Percentiles rank a stretch among this genome's conserved stretches.
Evolutionary conservation across 1,140 invertebrate genomes (phyloP).

Genomic region (Drosophila littoralis): DNA sequence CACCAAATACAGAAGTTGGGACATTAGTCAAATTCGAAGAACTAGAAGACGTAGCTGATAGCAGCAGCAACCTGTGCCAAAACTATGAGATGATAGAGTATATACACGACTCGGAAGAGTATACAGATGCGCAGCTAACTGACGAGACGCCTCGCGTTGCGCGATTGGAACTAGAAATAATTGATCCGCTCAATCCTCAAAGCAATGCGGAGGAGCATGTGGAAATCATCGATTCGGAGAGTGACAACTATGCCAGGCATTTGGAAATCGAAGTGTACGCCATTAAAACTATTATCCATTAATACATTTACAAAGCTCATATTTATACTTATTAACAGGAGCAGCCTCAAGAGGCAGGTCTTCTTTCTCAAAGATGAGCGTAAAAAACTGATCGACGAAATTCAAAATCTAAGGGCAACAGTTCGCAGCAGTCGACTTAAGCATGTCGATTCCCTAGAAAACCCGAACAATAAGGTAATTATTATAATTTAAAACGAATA

Average conservation of each 20-base stretch:
- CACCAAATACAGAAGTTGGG: background rate
- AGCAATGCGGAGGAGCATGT: constrained; percentile 32
- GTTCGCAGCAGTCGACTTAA: constrained; percentile 2
- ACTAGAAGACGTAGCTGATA: background rate
- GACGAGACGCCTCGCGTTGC: background rate
- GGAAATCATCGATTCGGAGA: constrained; percentile 26
- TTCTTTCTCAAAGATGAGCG: constrained; percentile 44
- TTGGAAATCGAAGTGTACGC: constrained; percentile 53
- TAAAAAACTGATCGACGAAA: constrained; percentile 38
- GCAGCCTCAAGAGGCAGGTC: constrained; percentile 37
- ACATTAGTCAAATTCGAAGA: background rate
- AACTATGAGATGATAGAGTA: constrained; percentile 32
- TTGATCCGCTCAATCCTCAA: constrained; percentile 25
- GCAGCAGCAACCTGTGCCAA: background rate
- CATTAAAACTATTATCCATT: background rate
- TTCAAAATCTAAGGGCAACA: constrained; percentile 20
- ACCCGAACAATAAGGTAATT: background rate
- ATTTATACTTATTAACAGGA: constrained; percentile 13
- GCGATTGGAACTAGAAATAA: constrained; percentile 18
- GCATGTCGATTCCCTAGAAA: background rate
- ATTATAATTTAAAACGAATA: no score
- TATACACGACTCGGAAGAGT: constrained; percentile 20
- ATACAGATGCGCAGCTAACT: background rate
- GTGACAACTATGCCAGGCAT: constrained; percentile 39
- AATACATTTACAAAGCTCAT: background rate